Evolutionary conservation across 2,113 vertebrate species (phyloP).

Genomic region (Osmerus mordax): DNA sequence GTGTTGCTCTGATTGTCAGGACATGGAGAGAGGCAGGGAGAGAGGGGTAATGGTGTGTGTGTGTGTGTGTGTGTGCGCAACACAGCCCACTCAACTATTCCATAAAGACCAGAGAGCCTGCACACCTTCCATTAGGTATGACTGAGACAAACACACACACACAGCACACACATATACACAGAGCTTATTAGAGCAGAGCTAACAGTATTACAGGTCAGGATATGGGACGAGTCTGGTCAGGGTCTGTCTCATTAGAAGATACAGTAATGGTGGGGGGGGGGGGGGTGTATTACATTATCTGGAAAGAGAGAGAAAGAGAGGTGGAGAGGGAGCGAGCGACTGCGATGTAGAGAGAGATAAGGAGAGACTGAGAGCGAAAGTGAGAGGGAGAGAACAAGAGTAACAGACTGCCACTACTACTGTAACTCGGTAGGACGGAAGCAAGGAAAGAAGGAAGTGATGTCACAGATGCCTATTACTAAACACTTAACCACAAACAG

Average conservation of each 20-base stretch:
- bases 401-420: too few relatives aligned
- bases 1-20: neutral
- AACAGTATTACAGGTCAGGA: neutral
- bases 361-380: neutral
- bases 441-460: too few relatives aligned
- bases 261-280: neutral
- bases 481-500: neutral
- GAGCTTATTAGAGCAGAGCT: neutral
- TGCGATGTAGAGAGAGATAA: neutral
- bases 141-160: too few relatives aligned
- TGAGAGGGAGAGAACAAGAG: neutral
- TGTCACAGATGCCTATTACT: too few relatives aligned
- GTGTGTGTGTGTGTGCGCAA: neutral
- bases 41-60: neutral
- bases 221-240: neutral
- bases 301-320: neutral
- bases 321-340: neutral
- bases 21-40: neutral
- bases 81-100: constrained; percentile 3
- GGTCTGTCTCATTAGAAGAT: neutral
- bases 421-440: too few relatives aligned
- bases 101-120: constrained; percentile 1
- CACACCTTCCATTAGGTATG: neutral
- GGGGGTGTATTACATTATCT: neutral
- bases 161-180: neutral